Evolutionary conservation across 2,888 invertebrate species (phyloP), one percentile per base, ranked within the genome.

Genomic region (Noctua janthe): DNA sequence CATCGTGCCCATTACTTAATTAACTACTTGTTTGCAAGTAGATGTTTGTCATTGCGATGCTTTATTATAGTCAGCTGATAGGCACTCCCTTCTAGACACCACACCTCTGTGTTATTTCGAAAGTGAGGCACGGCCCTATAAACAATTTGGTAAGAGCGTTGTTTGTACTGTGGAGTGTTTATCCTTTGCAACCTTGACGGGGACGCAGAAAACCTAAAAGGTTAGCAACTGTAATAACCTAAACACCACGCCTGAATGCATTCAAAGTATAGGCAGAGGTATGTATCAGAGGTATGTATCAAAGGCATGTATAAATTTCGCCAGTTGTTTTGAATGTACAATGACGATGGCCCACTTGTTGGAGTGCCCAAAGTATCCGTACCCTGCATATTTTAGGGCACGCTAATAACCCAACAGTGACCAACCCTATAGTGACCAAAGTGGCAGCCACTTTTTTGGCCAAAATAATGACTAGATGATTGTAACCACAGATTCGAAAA

Each of bases 101-200:
- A 76, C 82, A 62, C 87, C 89, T 71, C 51, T 62, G 74, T 74
- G 69, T 62, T 17, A 78, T 80, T 76, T 67, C 69, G 82, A 82
- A 87, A 83, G 72, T 69, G 20, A 78, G 35, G 23, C 56, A 64
- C 43, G 64, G 76, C 54, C 62, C 62, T 85, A 74, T 56, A 67
- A 35, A 76, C 69, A 66, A 73, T 74, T 82, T 71, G 71, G 59
- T 82, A 76, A 74, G 59, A 86, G 70, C 49, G 49, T 20, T 51
- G 51, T 71, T 39, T 85, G 39, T 29, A 51, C 5, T 72, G 43
- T 17, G 13, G 35, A 66, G 39, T 70, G 35, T 62, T 70, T 76
- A 23, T 43, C 13, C 39, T 83, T 15, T 23, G 17, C 20, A 51
- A 66, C 56, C 20, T 64, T 11, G 1, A n/a, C 35, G 2, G 17